These are phyloP conservation scores for Dallia pectoralis DNA, from an alignment of 2,797 vertebrate species.

Conservation along the genomic window DNA sequence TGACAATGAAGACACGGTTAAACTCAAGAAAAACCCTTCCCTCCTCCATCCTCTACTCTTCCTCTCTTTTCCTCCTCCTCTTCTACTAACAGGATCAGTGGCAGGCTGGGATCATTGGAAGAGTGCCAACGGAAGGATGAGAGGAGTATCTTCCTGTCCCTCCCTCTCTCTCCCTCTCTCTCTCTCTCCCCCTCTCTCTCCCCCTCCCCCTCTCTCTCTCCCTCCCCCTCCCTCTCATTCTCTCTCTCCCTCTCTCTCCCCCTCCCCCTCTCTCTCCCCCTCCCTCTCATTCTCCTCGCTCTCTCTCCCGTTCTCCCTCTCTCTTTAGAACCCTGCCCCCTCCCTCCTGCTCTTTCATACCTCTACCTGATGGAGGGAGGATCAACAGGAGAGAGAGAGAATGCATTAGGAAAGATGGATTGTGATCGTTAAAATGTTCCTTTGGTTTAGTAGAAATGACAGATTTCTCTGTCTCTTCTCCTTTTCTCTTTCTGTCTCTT, in stretches of 20 bases:
- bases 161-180: not conserved
- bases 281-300: not conserved
- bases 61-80: no score
- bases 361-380: slow-evolving; percentile 58
- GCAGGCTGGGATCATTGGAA: no score
- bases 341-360: not conserved
- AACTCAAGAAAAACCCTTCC: not conserved
- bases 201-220: no score
- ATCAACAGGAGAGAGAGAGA: slow-evolving; percentile 62
- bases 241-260: no score
- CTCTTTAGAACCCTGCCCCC: not conserved
- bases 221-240: no score
- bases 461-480: no score
- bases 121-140: not conserved
- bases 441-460: slow-evolving; percentile 63
- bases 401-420: slow-evolving; percentile 52
- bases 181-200: no score
- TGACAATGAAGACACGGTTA: not conserved
- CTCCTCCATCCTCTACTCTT: no score
- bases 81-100: no score
- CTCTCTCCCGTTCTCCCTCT: slow-evolving; percentile 35
- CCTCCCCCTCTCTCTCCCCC: no score
- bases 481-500: slow-evolving; percentile 4
- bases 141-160: not conserved
- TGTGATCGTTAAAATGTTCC: slow-evolving; percentile 57